Percentiles rank a stretch among this genome's conserved stretches.
These are phyloP conservation scores for Xanthostigma xanthostigma DNA, from an alignment of 2,888 invertebrate genomes.

Conservation along the genomic window DNA sequence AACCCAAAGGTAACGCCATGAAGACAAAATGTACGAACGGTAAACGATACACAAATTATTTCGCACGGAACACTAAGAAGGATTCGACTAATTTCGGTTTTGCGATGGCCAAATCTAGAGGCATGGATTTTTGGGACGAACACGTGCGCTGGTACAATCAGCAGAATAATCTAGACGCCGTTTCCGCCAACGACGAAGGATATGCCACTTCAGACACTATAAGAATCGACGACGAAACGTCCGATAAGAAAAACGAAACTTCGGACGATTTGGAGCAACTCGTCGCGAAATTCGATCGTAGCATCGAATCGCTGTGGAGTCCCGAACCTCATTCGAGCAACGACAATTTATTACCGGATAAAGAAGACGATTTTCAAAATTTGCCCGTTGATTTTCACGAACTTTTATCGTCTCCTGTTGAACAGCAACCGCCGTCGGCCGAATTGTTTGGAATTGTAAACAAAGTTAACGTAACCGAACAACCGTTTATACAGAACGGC, in stretches of 20 bases:
- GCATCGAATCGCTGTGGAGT: constrained; percentile 52
- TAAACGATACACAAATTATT: constrained; percentile 1
- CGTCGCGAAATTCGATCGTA: constrained; percentile 52
- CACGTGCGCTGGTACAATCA: constrained; percentile 4
- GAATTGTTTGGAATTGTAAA: constrained; percentile 22
- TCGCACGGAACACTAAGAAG: not conserved
- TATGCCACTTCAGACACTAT: constrained; percentile 37
- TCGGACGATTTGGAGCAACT: constrained; percentile 26
- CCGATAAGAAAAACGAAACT: constrained; percentile 23
- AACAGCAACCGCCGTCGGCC: constrained; percentile 22
- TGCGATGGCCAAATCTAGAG: constrained; percentile 3
- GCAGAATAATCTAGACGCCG: not conserved
- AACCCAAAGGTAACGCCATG: not conserved
- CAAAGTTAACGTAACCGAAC: constrained; percentile 20
- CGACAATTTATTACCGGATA: constrained; percentile 13
- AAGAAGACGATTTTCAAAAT: constrained; percentile 39
- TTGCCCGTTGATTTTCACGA: constrained; percentile 45
- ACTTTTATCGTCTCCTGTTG: constrained; percentile 40
- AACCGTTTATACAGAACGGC: constrained; percentile 29
- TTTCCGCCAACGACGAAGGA: constrained; percentile 31
- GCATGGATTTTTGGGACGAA: constrained; percentile 1
- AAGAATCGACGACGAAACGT: constrained; percentile 15
- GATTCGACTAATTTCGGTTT: constrained; percentile 1
- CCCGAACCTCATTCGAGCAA: constrained; percentile 13
- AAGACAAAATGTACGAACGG: constrained; percentile 3